phyloP scores from a whole-genome alignment of 2,888 invertebrate species.

The Pachydiplax longipennis region DNA sequence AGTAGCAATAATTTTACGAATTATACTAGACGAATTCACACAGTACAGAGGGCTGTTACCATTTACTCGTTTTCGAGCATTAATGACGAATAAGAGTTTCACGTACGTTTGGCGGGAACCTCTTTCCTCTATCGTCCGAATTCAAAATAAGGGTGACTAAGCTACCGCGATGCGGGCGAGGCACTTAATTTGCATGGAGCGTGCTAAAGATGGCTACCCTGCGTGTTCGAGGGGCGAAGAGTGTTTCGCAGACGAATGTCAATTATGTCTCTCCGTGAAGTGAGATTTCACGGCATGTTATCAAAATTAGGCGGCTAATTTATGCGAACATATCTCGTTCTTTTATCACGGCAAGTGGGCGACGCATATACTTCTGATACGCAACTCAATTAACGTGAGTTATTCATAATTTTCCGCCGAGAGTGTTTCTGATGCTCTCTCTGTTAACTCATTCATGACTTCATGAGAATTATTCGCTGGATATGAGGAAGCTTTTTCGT shows the following conservation, averaged over 20 bases:
- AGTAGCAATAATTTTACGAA: too few relatives aligned
- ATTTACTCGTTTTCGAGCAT: too few relatives aligned
- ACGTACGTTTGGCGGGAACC: too few relatives aligned
- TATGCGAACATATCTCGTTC: not conserved
- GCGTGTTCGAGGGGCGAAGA: not conserved
- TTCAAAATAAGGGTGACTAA: not conserved
- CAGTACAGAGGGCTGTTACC: too few relatives aligned
- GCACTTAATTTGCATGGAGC: not conserved
- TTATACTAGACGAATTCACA: too few relatives aligned
- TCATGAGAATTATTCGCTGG: too few relatives aligned
- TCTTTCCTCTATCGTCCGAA: not conserved
- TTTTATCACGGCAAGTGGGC: not conserved
- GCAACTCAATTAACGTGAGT: conserved; percentile 12
- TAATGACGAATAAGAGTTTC: too few relatives aligned
- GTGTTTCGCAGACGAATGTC: not conserved
- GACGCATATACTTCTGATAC: not conserved
- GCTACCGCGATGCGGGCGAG: not conserved
- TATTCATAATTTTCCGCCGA: too few relatives aligned
- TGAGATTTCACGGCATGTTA: conserved; percentile 26
- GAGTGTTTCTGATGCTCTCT: too few relatives aligned
- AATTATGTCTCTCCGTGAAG: not conserved
- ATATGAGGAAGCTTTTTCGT: too few relatives aligned
- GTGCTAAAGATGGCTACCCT: not conserved
- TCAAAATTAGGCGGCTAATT: not conserved
- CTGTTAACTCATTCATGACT: too few relatives aligned